Base-by-base conservation (phyloP, 2,113 vertebrate genomes). In the Pollimyrus isidori region DNA sequence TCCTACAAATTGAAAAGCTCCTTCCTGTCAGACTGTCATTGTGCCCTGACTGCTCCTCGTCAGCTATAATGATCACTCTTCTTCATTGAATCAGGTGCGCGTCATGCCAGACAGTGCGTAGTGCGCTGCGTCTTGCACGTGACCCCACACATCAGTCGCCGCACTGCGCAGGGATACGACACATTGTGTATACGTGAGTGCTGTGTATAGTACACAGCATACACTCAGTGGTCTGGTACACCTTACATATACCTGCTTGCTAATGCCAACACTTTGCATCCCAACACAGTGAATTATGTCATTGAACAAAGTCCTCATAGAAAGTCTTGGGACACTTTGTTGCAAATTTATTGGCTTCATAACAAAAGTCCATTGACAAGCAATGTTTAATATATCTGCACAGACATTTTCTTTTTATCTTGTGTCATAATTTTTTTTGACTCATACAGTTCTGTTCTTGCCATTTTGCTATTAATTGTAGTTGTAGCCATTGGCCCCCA, bases 1-100 rank as follows among this genome's bases (percentile, higher is more conserved):
- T 96, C 95, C 89, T 94, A 96, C 95, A 96, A 96, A 96, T 95
- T 95, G 95, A 96, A 96, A 95, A 95, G 94, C 95, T 93, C 95
- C 93, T 92, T 91, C 93, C 95, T 95, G 96, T 95, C 95, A 96
- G 91, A 45, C 94, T 96, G 95, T 96, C 95, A 96, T 92, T 91
- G 89, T 93, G 90, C 89, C 35, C 39, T 89, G 92, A 88, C 86
- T 89, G 91, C 83, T 89, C 91, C 95, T 96, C 93, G 96, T 96
- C 95, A 95, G 94, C 94, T 94, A 91, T 95, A 96, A 96, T 96
- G 94, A 96, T 96, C 94, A 92, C 92, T 94, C 95, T 93, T 91
- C 93, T 91, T 90, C 92, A 87, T 89, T 88, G 87, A 93, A 94
- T 90, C 89, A 39, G 10, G 90, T 23, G 91, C 90, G 85, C 87